phyloP scores from a whole-genome alignment of 2,888 invertebrate species.

The Trichopoda pennipes region DNA sequence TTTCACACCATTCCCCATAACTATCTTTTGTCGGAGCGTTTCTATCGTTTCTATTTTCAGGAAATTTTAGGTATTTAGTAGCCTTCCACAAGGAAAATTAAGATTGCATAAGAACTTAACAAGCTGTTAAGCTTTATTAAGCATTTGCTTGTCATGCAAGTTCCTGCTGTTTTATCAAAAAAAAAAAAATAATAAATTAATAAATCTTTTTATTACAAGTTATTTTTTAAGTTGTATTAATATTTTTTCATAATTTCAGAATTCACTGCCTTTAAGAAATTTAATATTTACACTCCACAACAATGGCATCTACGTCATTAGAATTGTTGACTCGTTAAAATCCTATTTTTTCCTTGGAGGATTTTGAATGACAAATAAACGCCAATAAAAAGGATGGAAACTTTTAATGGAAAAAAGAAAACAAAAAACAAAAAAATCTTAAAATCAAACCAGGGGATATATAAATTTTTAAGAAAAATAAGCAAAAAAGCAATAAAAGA shows the following conservation, averaged over 20 bases:
- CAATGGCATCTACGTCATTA: conserved; percentile 77
- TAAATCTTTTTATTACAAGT: too few species aligned
- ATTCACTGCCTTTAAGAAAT: conserved; percentile 76
- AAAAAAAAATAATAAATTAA: too few species aligned
- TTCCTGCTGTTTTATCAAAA: too few species aligned
- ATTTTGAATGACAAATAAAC: conserved; percentile 71
- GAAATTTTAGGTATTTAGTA: too few species aligned
- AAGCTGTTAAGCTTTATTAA: too few species aligned
- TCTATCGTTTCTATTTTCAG: too few species aligned
- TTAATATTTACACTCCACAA: conserved; percentile 77
- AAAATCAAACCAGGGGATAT: conserved; percentile 28
- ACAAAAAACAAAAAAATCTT: conserved; percentile 24
- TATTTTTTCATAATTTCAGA: conserved; percentile 72
- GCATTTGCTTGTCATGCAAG: too few species aligned
- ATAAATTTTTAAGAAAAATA: neutral
- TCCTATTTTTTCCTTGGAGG: conserved; percentile 78
- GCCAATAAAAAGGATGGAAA: conserved; percentile 21
- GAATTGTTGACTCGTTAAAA: conserved; percentile 78
- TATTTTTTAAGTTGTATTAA: neutral
- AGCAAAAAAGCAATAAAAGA: conserved; percentile 7
- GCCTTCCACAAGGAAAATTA: too few species aligned
- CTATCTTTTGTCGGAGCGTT: too few species aligned
- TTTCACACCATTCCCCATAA: too few species aligned
- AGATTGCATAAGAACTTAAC: too few species aligned
- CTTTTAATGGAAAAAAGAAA: conserved; percentile 1